Percentiles rank a stretch among this genome's conserved stretches.
These are phyloP conservation scores for Notothenia coriiceps DNA, from an alignment of 2,113 vertebrate species.

Conservation along the genomic window DNA sequence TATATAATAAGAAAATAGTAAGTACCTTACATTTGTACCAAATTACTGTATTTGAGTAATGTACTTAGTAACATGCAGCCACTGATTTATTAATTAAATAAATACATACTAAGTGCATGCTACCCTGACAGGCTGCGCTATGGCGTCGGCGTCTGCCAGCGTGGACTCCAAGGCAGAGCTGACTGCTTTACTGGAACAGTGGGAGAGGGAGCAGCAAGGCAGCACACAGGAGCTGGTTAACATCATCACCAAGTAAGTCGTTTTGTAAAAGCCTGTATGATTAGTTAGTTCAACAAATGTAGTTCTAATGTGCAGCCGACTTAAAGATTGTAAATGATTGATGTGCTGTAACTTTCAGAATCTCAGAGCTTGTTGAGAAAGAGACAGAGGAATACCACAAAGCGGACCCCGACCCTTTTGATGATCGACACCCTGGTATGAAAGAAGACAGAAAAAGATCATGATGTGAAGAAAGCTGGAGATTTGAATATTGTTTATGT, in stretches of 20 bases:
- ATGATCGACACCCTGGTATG: slow-evolving; percentile 97
- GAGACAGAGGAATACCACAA: slow-evolving; percentile 99
- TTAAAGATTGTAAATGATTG: not conserved
- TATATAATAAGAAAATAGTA: too few relatives aligned
- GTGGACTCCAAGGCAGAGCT: slow-evolving; percentile 99
- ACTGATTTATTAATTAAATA: not conserved
- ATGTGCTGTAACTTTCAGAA: slow-evolving; percentile 82
- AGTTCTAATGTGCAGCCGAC: not conserved
- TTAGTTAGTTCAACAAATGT: not conserved
- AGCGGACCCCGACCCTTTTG: slow-evolving; percentile 97
- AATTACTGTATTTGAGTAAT: too few relatives aligned
- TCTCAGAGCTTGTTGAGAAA: slow-evolving; percentile 97
- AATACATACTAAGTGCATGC: not conserved
- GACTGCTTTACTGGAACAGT: slow-evolving; percentile 95
- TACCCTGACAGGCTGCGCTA: slow-evolving; percentile 82
- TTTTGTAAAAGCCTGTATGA: not conserved
- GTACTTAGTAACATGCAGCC: too few relatives aligned
- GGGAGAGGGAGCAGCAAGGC: slow-evolving; percentile 96
- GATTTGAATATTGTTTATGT: slow-evolving; percentile 8
- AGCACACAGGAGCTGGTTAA: slow-evolving; percentile 93
- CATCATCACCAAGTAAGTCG: slow-evolving; percentile 92
- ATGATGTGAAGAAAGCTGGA: not conserved
- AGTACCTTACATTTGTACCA: too few relatives aligned
- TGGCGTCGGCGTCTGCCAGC: slow-evolving; percentile 88
- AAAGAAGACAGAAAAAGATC: not conserved